A percentile compares a stretch with the other conserved stretches of the same genome.
These are phyloP conservation scores for Petrophora chlorosata DNA, from an alignment of 2,888 invertebrate species.

Conservation along the genomic window DNA sequence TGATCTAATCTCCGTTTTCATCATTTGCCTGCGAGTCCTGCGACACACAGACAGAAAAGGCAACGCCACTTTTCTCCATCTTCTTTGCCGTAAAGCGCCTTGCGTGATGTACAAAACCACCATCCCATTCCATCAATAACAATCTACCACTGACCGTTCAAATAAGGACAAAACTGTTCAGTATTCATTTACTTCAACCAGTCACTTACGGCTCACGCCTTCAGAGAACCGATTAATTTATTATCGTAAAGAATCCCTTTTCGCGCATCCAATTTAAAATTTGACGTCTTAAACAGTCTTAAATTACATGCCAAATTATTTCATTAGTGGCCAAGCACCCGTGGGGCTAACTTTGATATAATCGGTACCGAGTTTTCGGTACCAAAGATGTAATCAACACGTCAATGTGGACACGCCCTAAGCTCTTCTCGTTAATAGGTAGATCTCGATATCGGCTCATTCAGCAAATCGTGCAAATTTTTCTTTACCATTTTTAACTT, in stretches of 20 bases:
- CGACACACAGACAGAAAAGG: too few species aligned
- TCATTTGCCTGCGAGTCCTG: too few species aligned
- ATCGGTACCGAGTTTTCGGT: constrained; percentile 63
- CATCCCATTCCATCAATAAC: too few species aligned
- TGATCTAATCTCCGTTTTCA: too few species aligned
- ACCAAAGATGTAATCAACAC: constrained; percentile 76
- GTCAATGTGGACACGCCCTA: constrained; percentile 73
- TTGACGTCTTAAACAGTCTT: constrained; percentile 83
- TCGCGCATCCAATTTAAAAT: constrained; percentile 82
- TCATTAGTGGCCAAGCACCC: constrained; percentile 72
- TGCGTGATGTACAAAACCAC: too few species aligned
- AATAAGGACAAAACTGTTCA: constrained; percentile 31
- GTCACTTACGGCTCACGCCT: constrained; percentile 46
- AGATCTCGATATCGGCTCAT: constrained; percentile 71
- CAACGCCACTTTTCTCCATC: too few species aligned
- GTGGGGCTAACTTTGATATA: constrained; percentile 47
- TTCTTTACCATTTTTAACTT: constrained; percentile 19
- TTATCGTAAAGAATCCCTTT: constrained; percentile 75
- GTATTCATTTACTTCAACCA: constrained; percentile 65
- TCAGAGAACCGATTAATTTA: constrained; percentile 81
- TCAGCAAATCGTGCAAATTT: constrained; percentile 56
- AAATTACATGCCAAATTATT: constrained; percentile 82
- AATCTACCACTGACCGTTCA: too few species aligned
- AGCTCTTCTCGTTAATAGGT: constrained; percentile 72
- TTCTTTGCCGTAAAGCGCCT: too few species aligned